Conservation (phyloP, 2,797 vertebrate genomes). For the Cephalopachus bancanus region DNA sequence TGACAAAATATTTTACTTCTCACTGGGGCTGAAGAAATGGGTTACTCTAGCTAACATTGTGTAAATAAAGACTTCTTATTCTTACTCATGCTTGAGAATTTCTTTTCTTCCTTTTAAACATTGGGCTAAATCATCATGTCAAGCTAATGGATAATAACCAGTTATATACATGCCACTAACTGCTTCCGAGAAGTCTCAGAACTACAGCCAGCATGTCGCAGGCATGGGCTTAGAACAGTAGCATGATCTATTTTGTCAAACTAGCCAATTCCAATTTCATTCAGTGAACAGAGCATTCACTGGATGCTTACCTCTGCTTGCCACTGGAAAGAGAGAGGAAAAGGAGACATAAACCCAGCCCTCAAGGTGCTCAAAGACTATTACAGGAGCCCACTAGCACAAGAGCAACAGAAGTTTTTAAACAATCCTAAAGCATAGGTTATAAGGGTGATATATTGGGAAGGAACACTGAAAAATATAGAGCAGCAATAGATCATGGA, state of each 20-base stretch:
- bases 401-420: neutral
- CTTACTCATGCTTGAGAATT: neutral
- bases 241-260: neutral
- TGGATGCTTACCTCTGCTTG: neutral
- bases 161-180: neutral
- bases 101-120: neutral
- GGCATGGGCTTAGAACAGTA: neutral
- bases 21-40: neutral
- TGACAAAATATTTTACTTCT: constrained; percentile 3
- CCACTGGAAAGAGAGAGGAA: neutral
- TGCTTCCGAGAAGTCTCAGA: constrained; percentile 10
- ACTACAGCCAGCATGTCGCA: neutral
- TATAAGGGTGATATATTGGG: constrained; percentile 9
- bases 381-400: neutral
- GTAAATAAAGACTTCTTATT: constrained; percentile 10
- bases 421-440: neutral
- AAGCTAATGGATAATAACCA: neutral
- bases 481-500: neutral
- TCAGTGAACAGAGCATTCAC: neutral
- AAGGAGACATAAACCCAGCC: neutral
- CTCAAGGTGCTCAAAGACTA: neutral
- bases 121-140: neutral
- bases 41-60: neutral
- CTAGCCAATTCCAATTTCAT: neutral
- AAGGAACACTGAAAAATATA: neutral